phyloP scores from a whole-genome alignment of 2,888 invertebrate genomes.

The Sympetrum striolatum region DNA sequence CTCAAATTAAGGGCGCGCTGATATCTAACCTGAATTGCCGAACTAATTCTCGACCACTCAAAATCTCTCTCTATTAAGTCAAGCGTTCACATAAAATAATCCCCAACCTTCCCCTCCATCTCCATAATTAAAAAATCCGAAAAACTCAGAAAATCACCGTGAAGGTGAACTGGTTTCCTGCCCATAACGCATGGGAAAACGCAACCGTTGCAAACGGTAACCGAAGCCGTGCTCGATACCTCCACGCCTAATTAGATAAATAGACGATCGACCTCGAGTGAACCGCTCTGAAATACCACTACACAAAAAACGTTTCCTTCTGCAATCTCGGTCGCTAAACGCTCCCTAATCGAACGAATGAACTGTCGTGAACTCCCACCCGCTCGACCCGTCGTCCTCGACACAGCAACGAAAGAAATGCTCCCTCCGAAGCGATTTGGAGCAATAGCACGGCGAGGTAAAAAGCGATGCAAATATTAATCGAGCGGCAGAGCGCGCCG shows the following conservation, averaged over 20 bases:
- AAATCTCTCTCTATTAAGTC: too few relatives aligned
- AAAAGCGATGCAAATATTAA: background rate
- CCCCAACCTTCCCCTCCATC: too few relatives aligned
- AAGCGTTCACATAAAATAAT: too few relatives aligned
- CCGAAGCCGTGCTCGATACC: background rate
- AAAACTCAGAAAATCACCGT: too few relatives aligned
- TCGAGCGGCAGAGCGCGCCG: background rate
- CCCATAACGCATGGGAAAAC: too few relatives aligned
- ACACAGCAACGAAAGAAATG: background rate
- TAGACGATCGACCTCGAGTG: background rate
- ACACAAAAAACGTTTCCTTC: background rate
- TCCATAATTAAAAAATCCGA: too few relatives aligned
- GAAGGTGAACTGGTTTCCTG: too few relatives aligned
- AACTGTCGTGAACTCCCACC: background rate
- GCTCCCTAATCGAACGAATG: background rate
- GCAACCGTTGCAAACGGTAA: background rate
- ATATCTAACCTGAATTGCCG: too few relatives aligned
- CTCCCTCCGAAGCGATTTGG: background rate
- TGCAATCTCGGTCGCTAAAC: background rate
- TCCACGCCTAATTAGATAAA: background rate
- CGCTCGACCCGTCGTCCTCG: background rate
- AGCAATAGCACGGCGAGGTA: background rate
- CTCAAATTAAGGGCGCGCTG: too few relatives aligned
- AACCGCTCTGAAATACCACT: background rate
- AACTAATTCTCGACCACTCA: too few relatives aligned